Conservation (phyloP, 2,888 invertebrate species). For the Scaptomyza tumidula region DNA sequence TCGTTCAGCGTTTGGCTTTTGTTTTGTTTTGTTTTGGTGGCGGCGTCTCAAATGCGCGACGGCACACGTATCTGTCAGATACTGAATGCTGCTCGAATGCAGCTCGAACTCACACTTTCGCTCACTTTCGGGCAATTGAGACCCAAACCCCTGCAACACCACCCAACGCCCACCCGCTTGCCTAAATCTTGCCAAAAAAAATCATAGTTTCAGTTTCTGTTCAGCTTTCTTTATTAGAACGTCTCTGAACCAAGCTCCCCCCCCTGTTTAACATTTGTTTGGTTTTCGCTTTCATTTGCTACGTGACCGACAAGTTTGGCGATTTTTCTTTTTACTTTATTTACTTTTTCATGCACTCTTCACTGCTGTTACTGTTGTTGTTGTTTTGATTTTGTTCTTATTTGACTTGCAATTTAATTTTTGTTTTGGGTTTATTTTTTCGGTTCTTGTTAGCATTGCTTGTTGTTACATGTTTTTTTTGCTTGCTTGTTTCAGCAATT, state of each 20-base stretch:
- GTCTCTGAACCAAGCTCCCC: slow-evolving; percentile 13
- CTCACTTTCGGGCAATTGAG: slow-evolving; percentile 70
- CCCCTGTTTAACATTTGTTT: slow-evolving; percentile 14
- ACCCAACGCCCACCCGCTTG: background rate
- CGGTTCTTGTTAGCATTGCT: slow-evolving; percentile 8
- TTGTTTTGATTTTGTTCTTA: slow-evolving; percentile 3
- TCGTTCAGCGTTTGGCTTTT: slow-evolving; percentile 68
- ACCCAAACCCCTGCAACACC: slow-evolving; percentile 3
- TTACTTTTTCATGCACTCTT: slow-evolving; percentile 10
- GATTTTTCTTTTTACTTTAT: slow-evolving; percentile 31
- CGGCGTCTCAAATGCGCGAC: slow-evolving; percentile 30
- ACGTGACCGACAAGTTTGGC: slow-evolving; percentile 61
- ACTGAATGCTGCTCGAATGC: slow-evolving; percentile 37
- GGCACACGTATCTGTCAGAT: slow-evolving; percentile 71
- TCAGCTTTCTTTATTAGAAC: slow-evolving; percentile 74
- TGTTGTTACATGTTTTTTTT: slow-evolving; percentile 52
- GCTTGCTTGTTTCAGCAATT: slow-evolving; percentile 41
- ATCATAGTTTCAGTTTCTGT: slow-evolving; percentile 41
- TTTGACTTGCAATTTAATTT: background rate
- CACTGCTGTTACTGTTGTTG: background rate
- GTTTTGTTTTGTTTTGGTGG: slow-evolving; percentile 56
- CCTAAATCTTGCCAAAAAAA: slow-evolving; percentile 41
- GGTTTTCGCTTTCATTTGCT: slow-evolving; percentile 62
- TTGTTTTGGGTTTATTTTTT: too few species aligned
- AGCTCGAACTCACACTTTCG: slow-evolving; percentile 20